Conservation (phyloP, 2,888 invertebrate genomes). For the Lysandra bellargus region DNA sequence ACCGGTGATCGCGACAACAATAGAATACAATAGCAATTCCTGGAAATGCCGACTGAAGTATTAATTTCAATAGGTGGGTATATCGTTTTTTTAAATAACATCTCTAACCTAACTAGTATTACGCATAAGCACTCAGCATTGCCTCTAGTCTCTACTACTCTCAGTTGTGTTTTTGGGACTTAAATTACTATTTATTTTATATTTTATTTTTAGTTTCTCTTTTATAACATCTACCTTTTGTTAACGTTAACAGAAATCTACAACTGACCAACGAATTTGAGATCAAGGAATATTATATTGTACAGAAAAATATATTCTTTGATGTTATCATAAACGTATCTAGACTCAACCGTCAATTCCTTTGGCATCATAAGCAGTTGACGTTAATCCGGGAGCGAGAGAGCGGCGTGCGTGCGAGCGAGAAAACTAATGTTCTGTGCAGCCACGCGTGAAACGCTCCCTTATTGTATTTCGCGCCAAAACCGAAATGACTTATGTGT, state of each 20-base stretch:
- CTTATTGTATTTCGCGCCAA: conserved; percentile 60
- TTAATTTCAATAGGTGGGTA: too few species aligned
- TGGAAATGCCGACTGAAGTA: too few species aligned
- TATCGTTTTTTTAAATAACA: too few species aligned
- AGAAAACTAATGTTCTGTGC: conserved; percentile 74
- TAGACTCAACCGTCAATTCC: conserved; percentile 67
- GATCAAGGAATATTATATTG: background rate
- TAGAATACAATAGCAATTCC: too few species aligned
- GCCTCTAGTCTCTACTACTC: too few species aligned
- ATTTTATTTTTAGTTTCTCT: too few species aligned
- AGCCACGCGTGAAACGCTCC: conserved; percentile 74
- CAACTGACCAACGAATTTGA: background rate
- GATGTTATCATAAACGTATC: conserved; percentile 57
- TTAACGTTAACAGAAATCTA: background rate
- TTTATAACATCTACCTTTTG: background rate
- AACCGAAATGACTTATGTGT: conserved; percentile 64
- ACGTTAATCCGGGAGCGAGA: conserved; percentile 71
- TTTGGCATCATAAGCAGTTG: conserved; percentile 71
- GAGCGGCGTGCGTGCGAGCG: conserved; percentile 62
- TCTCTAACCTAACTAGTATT: too few species aligned
- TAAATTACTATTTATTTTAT: too few species aligned
- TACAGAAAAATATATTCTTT: conserved; percentile 17
- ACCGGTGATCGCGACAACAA: too few species aligned
- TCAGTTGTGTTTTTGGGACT: too few species aligned
- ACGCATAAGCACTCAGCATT: too few species aligned